Conservation (phyloP, 2,113 vertebrate species). For the Danionella cerebrum region DNA sequence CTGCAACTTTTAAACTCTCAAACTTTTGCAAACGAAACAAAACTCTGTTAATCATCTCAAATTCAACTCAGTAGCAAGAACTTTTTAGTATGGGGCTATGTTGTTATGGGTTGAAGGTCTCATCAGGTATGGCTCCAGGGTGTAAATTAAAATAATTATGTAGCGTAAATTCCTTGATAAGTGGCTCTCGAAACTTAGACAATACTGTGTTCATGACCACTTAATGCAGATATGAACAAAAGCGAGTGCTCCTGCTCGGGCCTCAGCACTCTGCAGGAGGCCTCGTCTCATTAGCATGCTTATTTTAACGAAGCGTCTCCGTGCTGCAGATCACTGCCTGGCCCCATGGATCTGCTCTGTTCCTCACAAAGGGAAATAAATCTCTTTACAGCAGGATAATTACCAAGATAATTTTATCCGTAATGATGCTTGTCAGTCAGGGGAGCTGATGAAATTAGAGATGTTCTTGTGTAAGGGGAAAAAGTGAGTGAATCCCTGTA, state of each 20-base stretch:
- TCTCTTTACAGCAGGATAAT: slow-evolving; percentile 65
- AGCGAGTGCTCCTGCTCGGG: slow-evolving; percentile 39
- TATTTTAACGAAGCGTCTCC: slow-evolving; percentile 54
- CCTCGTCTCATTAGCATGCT: slow-evolving; percentile 50
- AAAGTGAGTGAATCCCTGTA: slow-evolving; percentile 30
- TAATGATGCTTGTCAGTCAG: slow-evolving; percentile 71
- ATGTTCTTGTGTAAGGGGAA: slow-evolving; percentile 47
- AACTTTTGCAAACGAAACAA: slow-evolving; percentile 1
- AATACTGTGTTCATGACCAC: slow-evolving; percentile 17
- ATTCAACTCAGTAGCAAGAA: neutral
- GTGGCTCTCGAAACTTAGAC: slow-evolving; percentile 16
- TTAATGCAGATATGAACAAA: slow-evolving; percentile 39
- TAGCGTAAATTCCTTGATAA: slow-evolving; percentile 27
- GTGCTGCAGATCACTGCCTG: slow-evolving; percentile 36
- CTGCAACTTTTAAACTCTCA: too few species aligned
- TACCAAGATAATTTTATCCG: slow-evolving; percentile 69
- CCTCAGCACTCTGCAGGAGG: slow-evolving; percentile 34
- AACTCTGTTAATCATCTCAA: neutral
- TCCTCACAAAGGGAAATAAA: slow-evolving; percentile 63
- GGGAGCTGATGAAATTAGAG: slow-evolving; percentile 62
- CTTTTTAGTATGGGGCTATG: neutral
- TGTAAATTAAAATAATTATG: slow-evolving; percentile 40
- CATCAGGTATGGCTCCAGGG: slow-evolving; percentile 16
- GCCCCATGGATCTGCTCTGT: slow-evolving; percentile 30
- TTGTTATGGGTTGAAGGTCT: slow-evolving; percentile 17